These are phyloP conservation scores for Staurois parvus DNA, from an alignment of 2,797 vertebrate genomes.

Conservation along the genomic window DNA sequence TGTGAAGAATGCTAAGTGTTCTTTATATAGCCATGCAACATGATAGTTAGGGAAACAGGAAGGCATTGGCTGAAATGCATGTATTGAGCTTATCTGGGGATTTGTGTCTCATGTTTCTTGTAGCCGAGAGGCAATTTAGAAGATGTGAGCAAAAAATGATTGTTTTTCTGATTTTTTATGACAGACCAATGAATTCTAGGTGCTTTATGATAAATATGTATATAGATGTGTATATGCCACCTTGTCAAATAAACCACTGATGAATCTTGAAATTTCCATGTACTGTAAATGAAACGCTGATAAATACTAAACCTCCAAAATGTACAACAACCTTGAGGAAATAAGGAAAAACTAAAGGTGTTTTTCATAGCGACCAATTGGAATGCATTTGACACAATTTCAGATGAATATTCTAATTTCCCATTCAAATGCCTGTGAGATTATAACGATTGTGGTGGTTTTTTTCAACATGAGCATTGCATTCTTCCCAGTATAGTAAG, in stretches of 20 bases:
- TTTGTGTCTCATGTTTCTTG: constrained; percentile 14
- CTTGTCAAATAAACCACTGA: background rate
- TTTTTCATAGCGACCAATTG: no score
- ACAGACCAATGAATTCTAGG: background rate
- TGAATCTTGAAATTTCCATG: background rate
- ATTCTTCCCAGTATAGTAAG: no score
- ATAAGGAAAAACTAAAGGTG: no score
- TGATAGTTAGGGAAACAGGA: background rate
- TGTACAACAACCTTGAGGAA: no score
- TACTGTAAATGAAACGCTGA: background rate
- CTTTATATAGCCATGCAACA: constrained; percentile 10
- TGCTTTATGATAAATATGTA: background rate
- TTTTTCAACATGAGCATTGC: no score
- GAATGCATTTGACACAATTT: no score
- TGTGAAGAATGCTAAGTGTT: background rate
- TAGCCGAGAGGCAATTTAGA: constrained; percentile 18
- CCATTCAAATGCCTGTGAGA: no score
- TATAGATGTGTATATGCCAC: background rate
- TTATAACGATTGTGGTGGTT: no score
- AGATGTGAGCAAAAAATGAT: background rate
- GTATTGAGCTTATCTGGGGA: constrained; percentile 9
- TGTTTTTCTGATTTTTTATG: constrained; percentile 15
- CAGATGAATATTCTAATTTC: no score
- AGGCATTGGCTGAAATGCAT: constrained; percentile 4
- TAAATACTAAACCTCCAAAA: background rate